phyloP scores from a whole-genome alignment of 2,113 vertebrate genomes.

The Anarhynchus alexandrinus region DNA sequence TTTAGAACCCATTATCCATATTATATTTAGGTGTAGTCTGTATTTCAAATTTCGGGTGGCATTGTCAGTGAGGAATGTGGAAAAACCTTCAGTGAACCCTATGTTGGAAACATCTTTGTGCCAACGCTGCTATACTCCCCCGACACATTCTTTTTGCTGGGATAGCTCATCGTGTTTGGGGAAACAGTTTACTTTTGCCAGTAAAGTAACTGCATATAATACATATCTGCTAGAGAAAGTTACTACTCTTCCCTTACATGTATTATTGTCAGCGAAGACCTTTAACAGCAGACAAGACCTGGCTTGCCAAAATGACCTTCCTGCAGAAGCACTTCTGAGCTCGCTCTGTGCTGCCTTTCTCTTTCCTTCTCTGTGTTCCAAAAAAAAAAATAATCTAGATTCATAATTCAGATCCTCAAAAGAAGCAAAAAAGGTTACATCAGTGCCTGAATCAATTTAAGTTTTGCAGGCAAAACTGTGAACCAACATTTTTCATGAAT shows the following conservation, averaged over 20 bases:
- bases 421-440: not conserved
- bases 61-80: not conserved
- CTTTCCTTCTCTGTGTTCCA: not conserved
- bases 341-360: not conserved
- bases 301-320: not conserved
- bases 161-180: not conserved
- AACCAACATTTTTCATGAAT: slow-evolving; percentile 15
- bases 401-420: not conserved
- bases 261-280: not conserved
- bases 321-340: not conserved
- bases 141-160: not conserved
- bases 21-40: not conserved
- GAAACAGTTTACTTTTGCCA: not conserved
- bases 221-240: not conserved
- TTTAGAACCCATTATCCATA: not conserved
- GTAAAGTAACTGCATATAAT: not conserved
- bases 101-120: not conserved
- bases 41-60: not conserved
- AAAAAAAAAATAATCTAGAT: slow-evolving; percentile 3
- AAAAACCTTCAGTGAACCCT: not conserved
- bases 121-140: not conserved
- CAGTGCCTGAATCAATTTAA: not conserved
- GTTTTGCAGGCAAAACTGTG: not conserved
- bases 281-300: not conserved
- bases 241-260: not conserved